Base-by-base conservation (phyloP, 2,113 vertebrate genomes). In the Telmatochromis sp. region DNA sequence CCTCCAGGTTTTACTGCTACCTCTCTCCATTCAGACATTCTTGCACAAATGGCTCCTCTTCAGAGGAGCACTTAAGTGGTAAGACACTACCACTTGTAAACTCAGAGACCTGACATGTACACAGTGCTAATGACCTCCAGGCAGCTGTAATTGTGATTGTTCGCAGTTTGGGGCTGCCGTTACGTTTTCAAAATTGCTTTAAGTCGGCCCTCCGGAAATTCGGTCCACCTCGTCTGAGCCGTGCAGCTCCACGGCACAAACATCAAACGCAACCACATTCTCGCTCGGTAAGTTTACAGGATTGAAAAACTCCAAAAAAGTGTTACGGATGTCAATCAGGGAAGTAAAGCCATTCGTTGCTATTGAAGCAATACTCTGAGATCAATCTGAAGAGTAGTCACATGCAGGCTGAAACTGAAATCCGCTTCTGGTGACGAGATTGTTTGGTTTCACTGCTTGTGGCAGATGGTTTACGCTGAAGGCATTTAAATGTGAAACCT, bases 81-180 rank as follows among this genome's bases (percentile, higher is more conserved):
- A 83, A 92, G 87, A 89, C 90, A 60, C 37, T 78, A 79, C 84
- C 75, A 87, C 87, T 92, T 63, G 89, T 92, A 92, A 94, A 94
- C 79, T 89, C 83, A 82, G 31, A 91, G 73, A 55, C 81, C 53
- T 71, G 73, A 91, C 89, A 79, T 94, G 87, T 86, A 92, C 82
- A 80, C 83, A 68, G 50, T 86, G 87, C 91, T 93, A 93, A 92
- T 88, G 88, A 92, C 92, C 93, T 89, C 90, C 91, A 94, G 92
- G 91, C 89, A 85, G 86, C 82, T 88, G 86, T 93, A 95, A 92
- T 91, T 95, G 92, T 89, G 90, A 90, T 92, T 86, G 86, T 91
- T 93, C 7, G 40, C 81, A 81, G 85, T 83, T 89, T 63, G 42
- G 58, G 23, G 84, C 87, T 86, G 51, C 42, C 9, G 28, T 93